These are phyloP conservation scores for Brachionus plicatilis DNA, from an alignment of 1,140 invertebrate genomes.

Conservation along the genomic window DNA sequence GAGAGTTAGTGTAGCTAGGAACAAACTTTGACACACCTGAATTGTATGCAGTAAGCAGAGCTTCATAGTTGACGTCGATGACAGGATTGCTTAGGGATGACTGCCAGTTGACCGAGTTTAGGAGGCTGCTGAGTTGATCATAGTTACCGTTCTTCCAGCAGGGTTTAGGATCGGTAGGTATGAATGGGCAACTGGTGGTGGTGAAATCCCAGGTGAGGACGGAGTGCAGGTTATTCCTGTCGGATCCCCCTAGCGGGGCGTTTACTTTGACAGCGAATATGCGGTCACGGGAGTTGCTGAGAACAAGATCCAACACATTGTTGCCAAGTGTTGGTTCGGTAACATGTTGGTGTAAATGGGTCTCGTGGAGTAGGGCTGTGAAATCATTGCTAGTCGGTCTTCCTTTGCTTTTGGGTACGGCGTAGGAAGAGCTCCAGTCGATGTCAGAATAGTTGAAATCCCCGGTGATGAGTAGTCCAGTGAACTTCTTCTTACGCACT, in stretches of 20 bases:
- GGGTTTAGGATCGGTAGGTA: neutral
- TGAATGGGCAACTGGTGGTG: neutral
- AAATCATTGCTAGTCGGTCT: neutral
- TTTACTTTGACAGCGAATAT: neutral
- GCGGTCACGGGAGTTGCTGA: neutral
- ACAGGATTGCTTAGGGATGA: neutral
- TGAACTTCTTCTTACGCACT: neutral
- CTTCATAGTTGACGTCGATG: neutral
- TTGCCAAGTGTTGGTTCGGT: neutral
- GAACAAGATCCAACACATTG: neutral
- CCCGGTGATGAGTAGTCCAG: neutral
- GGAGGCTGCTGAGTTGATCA: neutral
- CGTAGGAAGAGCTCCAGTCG: neutral
- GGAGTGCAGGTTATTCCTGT: neutral
- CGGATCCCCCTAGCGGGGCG: neutral
- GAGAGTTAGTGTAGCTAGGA: too few species aligned
- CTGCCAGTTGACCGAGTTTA: neutral
- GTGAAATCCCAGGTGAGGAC: neutral
- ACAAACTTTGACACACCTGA: neutral
- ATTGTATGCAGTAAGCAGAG: neutral
- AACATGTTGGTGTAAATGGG: neutral
- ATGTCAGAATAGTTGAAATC: neutral
- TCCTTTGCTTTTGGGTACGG: neutral
- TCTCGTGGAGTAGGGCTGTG: neutral
- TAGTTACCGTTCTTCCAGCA: neutral